Percentiles rank a stretch among this genome's conserved stretches.
These are phyloP conservation scores for Neocloeon triangulifer DNA, from an alignment of 1,140 invertebrate genomes.

Conservation along the genomic window DNA sequence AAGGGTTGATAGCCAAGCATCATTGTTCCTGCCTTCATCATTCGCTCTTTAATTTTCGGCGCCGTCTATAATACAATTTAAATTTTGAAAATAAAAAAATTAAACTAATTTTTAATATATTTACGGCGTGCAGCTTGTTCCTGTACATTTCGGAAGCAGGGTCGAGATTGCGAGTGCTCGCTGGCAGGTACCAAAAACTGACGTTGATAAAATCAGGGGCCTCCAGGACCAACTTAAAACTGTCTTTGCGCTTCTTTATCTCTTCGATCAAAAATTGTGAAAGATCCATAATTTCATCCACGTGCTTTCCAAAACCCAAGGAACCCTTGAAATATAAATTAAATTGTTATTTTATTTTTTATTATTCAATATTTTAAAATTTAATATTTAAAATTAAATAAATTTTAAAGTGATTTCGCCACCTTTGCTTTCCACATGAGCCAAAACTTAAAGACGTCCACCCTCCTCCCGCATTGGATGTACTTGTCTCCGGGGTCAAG, in stretches of 20 bases:
- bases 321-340: constrained; percentile 14
- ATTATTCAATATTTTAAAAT: background rate
- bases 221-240: constrained; percentile 24
- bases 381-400: background rate
- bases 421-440: constrained; percentile 39
- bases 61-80: constrained; percentile 21
- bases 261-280: constrained; percentile 19
- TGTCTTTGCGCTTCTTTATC: constrained; percentile 15
- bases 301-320: constrained; percentile 26
- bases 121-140: constrained; percentile 22
- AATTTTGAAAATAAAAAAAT: constrained; percentile 3
- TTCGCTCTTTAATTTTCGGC: constrained; percentile 28
- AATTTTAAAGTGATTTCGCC: constrained; percentile 3
- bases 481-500: constrained; percentile 42
- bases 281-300: constrained; percentile 25
- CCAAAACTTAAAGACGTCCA: constrained; percentile 46
- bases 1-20: constrained; percentile 36
- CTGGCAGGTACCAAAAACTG: constrained; percentile 47
- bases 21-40: constrained; percentile 31
- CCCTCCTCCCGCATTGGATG: constrained; percentile 40
- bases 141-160: constrained; percentile 12
- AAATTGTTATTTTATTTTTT: background rate
- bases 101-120: no score
- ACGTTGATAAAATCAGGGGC: constrained; percentile 40
- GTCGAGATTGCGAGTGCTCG: constrained; percentile 21